Evolutionary conservation across 2,113 vertebrate species (phyloP), one percentile per base, ranked within the genome.

Genomic region (Spilogale gracilis): DNA sequence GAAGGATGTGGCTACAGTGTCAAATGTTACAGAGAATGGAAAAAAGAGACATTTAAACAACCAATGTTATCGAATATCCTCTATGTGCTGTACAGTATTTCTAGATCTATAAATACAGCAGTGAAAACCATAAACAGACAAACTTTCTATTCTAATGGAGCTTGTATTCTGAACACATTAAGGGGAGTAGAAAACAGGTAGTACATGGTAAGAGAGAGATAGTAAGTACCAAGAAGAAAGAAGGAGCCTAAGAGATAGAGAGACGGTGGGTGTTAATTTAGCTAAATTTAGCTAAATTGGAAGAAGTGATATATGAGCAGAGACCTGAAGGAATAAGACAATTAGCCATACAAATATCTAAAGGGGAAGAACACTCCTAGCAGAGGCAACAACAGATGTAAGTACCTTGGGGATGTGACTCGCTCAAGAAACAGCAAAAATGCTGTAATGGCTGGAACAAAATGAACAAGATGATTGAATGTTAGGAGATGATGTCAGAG

Each of bases 191-290:
- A 45, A 74, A 30, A 21, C 1, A 25, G 60, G 38, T 1, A 74
- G 18, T 63, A 2, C 3, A 50, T 8, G 30, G 27, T 20, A 5
- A 1, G 16, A 3, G 20, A 56, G 6, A 1, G 6, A 16, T 32
- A 48, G 10, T 12, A 69, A 71, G 13, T 2, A 2, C 21, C 17
- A 9, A 9, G 54, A 45, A 79, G 86, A 48, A 9, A 18, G 67
- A 45, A 89, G 82, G 21, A 16, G 0, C 14, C 17, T 43, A 12
- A 20, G 6, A 54, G 32, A 10, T 17, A 74, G 43, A 61, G n/a
- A 85, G 21, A 38, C 3, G 9, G 11, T 9, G 21, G 27, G 50
- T 1, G 5, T 2, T 60, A 9, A 18, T 43, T 56, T 27, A 80
- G 50, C 38, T 38, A 38, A 38, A 38, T 38, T 38, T 38, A 38